phyloP scores from a whole-genome alignment of 2,113 vertebrate species.

The Gobio gobio region DNA sequence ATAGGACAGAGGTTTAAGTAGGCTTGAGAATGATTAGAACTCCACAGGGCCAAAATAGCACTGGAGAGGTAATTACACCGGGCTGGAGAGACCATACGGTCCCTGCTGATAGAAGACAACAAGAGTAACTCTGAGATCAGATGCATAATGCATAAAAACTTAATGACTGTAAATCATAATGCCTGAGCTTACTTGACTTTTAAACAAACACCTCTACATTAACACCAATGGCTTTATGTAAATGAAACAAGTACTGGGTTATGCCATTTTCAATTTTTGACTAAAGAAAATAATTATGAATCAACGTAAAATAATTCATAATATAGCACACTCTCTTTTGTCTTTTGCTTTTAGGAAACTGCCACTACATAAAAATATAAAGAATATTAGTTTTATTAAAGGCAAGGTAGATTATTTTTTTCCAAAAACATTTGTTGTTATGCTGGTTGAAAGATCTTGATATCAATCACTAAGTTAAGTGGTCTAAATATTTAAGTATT shows the following conservation, averaged over 20 bases:
- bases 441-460: too few species aligned
- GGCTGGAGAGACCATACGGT: constrained; percentile 64
- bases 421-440: too few species aligned
- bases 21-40: constrained; percentile 47
- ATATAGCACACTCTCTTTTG: background rate
- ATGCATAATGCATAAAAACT: constrained; percentile 73
- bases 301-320: background rate
- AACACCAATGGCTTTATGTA: constrained; percentile 33
- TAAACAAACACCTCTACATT: constrained; percentile 47
- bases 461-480: too few species aligned
- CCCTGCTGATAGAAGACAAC: constrained; percentile 60
- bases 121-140: constrained; percentile 57
- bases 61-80: constrained; percentile 62
- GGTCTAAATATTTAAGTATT: too few species aligned
- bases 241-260: constrained; percentile 5
- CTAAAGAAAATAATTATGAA: background rate
- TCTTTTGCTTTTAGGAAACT: background rate
- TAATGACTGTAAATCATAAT: constrained; percentile 59
- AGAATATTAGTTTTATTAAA: background rate
- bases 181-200: constrained; percentile 56
- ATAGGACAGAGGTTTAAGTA: constrained; percentile 19
- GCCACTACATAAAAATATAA: background rate
- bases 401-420: too few species aligned
- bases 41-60: constrained; percentile 55
- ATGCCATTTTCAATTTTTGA: background rate